Base-by-base conservation (phyloP, 2,888 invertebrate genomes). In the Drosophila quasianomalipes region DNA sequence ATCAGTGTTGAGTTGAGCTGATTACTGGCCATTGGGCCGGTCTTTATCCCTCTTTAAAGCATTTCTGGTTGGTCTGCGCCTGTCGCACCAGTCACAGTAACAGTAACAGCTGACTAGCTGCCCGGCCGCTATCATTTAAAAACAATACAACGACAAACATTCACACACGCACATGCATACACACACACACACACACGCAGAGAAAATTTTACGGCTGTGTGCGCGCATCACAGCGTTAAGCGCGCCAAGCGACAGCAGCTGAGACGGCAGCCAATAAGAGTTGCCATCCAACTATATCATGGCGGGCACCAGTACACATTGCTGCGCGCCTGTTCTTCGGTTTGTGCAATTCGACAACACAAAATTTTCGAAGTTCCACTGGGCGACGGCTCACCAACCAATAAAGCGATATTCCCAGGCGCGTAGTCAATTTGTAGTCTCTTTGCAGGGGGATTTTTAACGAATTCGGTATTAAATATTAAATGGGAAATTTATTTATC, bases 321-420 rank as follows among this genome's bases (percentile, higher is more conserved):
- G 55, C 88, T 93, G 93, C 0, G 83, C 79, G 82, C 93, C 93
- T 91, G 83, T 67, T 92, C 79, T 74, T 77, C 89, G 89, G 92
- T 92, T 93, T 92, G 92, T 93, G 87, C 88, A 91, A 93, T 93
- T 93, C 93, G 93, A 93, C 93, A 93, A 93, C 93, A 93, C 93
- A 92, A 93, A 92, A 91, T 93, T 93, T 93, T 93, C 92, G 92
- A 92, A 92, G 91, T 93, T 92, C 88, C 79, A 82, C 82, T 84
- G 89, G 85, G 89, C 84, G 89, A 87, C 67, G 83, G 85, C 85
- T 81, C 82, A 77, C 81, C 91, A 81, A 91, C 92, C 92, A 91
- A 91, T 91, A 91, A 91, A 91, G 84, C 82, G 84, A 83, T 85
- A 79, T 81, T 81, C 54, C 49, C 82, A 86, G 65, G 54, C 47